Conservation (phyloP, 2,888 invertebrate species). For the Limnephilus marmoratus region DNA sequence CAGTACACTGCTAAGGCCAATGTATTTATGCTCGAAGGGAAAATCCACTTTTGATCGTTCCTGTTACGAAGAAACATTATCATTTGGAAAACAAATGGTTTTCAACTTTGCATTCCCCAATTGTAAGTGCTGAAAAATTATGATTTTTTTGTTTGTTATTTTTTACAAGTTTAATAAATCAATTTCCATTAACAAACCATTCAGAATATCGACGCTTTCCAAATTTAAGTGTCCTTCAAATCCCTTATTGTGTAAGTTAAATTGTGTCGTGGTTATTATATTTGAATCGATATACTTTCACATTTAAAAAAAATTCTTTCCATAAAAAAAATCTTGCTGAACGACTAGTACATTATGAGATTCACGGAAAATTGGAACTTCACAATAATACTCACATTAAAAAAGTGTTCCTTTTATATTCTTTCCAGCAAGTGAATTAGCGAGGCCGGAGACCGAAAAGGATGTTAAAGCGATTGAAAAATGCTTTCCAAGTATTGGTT, state of each 20-base stretch:
- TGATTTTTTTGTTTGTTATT: no score
- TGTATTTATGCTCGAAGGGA: neutral
- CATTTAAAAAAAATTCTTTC: no score
- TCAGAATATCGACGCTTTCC: no score
- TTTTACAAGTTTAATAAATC: no score
- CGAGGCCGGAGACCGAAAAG: neutral
- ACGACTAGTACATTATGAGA: no score
- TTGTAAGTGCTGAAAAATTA: neutral
- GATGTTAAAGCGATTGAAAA: neutral
- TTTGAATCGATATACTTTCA: no score
- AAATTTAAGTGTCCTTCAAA: no score
- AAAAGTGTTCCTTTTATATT: neutral
- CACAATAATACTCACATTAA: no score
- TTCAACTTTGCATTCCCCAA: neutral
- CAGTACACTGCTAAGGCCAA: neutral
- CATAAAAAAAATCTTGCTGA: no score
- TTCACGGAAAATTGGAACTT: neutral
- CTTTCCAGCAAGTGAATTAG: neutral
- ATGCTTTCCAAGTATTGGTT: conserved; percentile 3
- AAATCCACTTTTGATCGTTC: neutral
- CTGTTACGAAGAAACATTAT: neutral
- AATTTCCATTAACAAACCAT: no score
- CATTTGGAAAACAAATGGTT: neutral
- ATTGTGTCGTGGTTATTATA: no score
- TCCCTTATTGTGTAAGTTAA: no score